Conservation (phyloP, 92 coral and sea anemone genomes). For the Meandrina meandrites region DNA sequence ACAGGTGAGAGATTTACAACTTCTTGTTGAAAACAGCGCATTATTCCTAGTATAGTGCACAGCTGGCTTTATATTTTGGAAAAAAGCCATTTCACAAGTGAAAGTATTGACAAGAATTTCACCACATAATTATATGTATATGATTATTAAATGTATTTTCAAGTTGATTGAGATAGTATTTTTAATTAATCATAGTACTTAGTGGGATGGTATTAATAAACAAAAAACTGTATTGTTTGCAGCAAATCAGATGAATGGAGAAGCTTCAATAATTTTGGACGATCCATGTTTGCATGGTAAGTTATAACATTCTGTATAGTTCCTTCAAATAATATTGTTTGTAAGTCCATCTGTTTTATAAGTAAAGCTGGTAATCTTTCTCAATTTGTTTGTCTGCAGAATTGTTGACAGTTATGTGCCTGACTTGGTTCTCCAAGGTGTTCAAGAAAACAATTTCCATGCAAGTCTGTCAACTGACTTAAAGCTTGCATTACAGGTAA, state of each 20-base stretch:
- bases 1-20: too few relatives aligned
- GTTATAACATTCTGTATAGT: slow-evolving; percentile 10
- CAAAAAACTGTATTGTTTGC: neutral
- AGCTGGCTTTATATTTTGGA: too few relatives aligned
- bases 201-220: too few relatives aligned
- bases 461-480: slow-evolving; percentile 70
- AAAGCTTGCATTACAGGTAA: slow-evolving; percentile 82
- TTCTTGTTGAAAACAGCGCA: too few relatives aligned
- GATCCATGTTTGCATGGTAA: slow-evolving; percentile 97
- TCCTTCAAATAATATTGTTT: neutral
- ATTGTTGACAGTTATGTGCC: slow-evolving; percentile 79
- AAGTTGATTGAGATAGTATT: too few relatives aligned
- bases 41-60: too few relatives aligned
- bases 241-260: slow-evolving; percentile 58
- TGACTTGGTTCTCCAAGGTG: slow-evolving; percentile 98
- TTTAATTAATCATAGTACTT: too few relatives aligned
- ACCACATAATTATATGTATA: too few relatives aligned
- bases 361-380: neutral
- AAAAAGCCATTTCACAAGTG: too few relatives aligned
- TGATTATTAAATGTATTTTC: too few relatives aligned
- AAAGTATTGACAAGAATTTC: too few relatives aligned
- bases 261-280: slow-evolving; percentile 84
- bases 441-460: slow-evolving; percentile 55
- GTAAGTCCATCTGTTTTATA: too few relatives aligned
- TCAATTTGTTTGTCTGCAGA: slow-evolving; percentile 35